Evolutionary conservation across 2,113 vertebrate species (phyloP).

Genomic region (Candoia aspera): DNA sequence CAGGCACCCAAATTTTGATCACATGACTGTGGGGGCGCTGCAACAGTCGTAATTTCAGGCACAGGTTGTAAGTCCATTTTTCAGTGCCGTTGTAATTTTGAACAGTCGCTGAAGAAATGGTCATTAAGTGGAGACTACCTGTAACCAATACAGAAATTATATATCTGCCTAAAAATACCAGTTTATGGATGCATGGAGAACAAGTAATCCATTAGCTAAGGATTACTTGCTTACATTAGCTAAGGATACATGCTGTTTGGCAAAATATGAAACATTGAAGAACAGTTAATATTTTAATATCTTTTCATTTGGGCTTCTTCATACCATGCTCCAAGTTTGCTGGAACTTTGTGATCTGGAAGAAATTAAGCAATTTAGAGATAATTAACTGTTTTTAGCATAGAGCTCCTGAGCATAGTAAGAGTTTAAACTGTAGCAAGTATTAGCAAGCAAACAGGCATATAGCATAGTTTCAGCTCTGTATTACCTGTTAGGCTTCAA

Average conservation of each 20-base stretch:
- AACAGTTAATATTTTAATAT: not conserved
- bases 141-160: too few relatives aligned
- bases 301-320: not conserved
- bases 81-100: too few relatives aligned
- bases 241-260: not conserved
- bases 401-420: not conserved
- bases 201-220: not conserved
- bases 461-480: not conserved
- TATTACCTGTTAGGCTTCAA: not conserved
- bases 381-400: not conserved
- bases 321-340: not conserved
- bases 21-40: too few relatives aligned
- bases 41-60: too few relatives aligned
- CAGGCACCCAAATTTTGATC: too few relatives aligned
- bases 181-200: not conserved
- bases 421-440: not conserved
- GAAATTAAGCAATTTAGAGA: not conserved
- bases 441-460: not conserved
- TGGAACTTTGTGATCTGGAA: not conserved
- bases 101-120: too few relatives aligned
- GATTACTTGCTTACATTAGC: not conserved
- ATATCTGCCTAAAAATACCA: too few relatives aligned
- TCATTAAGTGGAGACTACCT: too few relatives aligned
- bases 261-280: not conserved
- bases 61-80: too few relatives aligned